Evolutionary conservation across 2,797 vertebrate species (phyloP).

Genomic region (Girardinus metallicus): DNA sequence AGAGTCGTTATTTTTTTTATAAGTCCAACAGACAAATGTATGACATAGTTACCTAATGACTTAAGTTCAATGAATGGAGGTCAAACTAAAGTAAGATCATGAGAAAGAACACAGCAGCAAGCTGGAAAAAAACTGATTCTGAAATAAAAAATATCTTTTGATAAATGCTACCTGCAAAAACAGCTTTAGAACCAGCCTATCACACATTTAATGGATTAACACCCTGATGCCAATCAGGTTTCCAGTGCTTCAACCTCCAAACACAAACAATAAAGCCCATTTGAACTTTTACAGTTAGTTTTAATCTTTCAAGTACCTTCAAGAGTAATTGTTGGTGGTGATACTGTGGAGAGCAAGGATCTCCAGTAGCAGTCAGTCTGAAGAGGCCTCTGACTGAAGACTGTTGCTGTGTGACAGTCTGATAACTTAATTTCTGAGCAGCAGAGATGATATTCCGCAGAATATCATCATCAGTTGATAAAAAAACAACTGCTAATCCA

Average conservation of each 20-base stretch:
- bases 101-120: background rate
- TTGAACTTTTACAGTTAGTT: background rate
- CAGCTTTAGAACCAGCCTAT: background rate
- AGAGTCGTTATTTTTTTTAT: slow-evolving; percentile 4
- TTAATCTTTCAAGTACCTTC: background rate
- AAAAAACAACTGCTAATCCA: background rate
- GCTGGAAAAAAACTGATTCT: background rate
- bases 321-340: background rate
- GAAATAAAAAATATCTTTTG: background rate
- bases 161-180: background rate
- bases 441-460: too few species aligned
- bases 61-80: background rate
- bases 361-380: background rate
- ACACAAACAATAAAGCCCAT: background rate
- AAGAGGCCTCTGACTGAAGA: background rate
- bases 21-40: background rate
- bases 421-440: background rate
- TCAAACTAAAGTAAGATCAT: background rate
- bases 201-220: background rate
- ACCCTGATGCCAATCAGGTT: background rate
- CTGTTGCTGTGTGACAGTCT: background rate
- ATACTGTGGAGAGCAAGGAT: background rate
- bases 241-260: background rate
- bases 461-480: background rate
- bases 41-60: background rate